phyloP scores from a whole-genome alignment of 2,113 vertebrate genomes.

The Paratilapia polleni region DNA sequence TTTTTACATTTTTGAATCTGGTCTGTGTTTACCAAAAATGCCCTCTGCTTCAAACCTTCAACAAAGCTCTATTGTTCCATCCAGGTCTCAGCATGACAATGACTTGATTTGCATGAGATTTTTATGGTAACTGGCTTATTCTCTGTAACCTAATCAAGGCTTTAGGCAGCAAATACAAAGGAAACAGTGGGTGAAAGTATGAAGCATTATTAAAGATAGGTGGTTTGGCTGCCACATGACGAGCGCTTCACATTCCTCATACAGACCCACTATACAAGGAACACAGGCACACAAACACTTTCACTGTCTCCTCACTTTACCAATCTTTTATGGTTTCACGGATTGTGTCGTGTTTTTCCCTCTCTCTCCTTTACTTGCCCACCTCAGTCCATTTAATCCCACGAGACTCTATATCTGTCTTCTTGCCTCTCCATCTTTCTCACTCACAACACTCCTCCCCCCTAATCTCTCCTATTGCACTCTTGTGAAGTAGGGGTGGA shows the following conservation, averaged over 20 bases:
- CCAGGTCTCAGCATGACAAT: slow-evolving; percentile 25
- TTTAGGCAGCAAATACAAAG: slow-evolving; percentile 32
- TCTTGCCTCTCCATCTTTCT: slow-evolving; percentile 50
- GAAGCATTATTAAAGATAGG: background rate
- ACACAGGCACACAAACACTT: background rate
- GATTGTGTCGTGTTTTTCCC: background rate
- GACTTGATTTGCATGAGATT: slow-evolving; percentile 32
- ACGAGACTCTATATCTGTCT: slow-evolving; percentile 59
- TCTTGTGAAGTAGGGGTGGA: slow-evolving; percentile 52
- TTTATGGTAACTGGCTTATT: slow-evolving; percentile 50
- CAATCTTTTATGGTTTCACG: slow-evolving; percentile 20
- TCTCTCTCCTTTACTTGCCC: slow-evolving; percentile 14
- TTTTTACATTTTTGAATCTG: background rate
- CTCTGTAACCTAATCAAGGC: slow-evolving; percentile 62
- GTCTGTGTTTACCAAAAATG: slow-evolving; percentile 29
- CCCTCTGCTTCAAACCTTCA: background rate
- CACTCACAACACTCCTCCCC: slow-evolving; percentile 41
- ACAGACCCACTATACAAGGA: background rate
- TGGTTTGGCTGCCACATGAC: slow-evolving; percentile 35
- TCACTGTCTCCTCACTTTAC: slow-evolving; percentile 7
- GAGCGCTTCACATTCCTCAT: slow-evolving; percentile 13
- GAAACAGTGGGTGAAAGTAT: slow-evolving; percentile 18
- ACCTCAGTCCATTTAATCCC: slow-evolving; percentile 50
- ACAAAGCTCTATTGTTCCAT: slow-evolving; percentile 53
- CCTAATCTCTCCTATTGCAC: slow-evolving; percentile 61